phyloP scores from a whole-genome alignment of 1,140 invertebrate genomes.

The Drosophila mojavensis region DNA sequence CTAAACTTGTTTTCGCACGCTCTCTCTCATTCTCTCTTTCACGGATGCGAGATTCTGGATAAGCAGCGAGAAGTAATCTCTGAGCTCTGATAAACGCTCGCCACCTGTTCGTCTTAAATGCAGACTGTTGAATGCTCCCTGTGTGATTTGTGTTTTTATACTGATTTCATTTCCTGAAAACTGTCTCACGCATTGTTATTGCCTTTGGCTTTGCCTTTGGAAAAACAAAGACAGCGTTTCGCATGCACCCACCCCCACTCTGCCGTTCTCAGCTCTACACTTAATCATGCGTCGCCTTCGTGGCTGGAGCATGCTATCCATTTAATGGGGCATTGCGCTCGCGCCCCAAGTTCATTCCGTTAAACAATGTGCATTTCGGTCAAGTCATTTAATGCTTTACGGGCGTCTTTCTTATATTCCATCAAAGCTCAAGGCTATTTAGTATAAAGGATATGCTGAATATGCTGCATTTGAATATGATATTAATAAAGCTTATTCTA shows the following conservation, averaged over 20 bases:
- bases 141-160: constrained; percentile 36
- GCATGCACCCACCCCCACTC: constrained; percentile 1
- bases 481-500: too few relatives aligned
- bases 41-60: not conserved
- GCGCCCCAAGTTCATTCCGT: constrained; percentile 20
- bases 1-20: not conserved
- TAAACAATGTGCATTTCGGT: constrained; percentile 15
- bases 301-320: constrained; percentile 58
- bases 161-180: constrained; percentile 22
- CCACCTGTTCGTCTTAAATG: not conserved
- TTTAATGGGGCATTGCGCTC: constrained; percentile 30
- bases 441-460: too few relatives aligned
- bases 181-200: constrained; percentile 37
- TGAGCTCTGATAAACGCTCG: not conserved
- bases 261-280: constrained; percentile 21
- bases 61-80: not conserved
- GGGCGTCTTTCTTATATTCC: not conserved
- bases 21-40: not conserved
- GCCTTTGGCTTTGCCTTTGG: constrained; percentile 15
- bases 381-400: not conserved
- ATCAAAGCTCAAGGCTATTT: too few relatives aligned
- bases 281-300: constrained; percentile 66
- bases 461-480: too few relatives aligned
- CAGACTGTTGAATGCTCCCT: constrained; percentile 4
- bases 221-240: constrained; percentile 60